Conservation (phyloP, 1,140 invertebrate genomes). For the Euwallacea similis region DNA sequence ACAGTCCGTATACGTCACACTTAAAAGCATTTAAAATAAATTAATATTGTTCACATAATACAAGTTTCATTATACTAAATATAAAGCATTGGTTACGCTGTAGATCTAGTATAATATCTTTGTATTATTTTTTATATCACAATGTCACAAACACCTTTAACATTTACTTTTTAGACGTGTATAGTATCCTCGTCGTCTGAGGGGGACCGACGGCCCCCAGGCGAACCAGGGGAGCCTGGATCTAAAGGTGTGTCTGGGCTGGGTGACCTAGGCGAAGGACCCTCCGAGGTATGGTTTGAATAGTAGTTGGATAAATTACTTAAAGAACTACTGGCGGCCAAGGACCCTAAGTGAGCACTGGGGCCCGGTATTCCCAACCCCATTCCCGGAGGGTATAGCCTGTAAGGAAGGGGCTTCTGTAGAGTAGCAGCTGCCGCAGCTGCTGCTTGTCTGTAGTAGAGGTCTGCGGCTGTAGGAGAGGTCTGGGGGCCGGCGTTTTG, state of each 20-base stretch:
- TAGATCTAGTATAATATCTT: conserved; percentile 29
- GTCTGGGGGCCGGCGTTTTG: conserved; percentile 61
- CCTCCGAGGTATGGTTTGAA: conserved; percentile 56
- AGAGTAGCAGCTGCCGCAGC: conserved; percentile 73
- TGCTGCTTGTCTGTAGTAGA: conserved; percentile 78
- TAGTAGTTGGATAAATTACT: conserved; percentile 65
- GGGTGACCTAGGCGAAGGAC: conserved; percentile 45
- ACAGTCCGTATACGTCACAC: conserved; percentile 33
- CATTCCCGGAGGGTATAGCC: conserved; percentile 68
- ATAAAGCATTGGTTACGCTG: no score
- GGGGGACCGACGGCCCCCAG: conserved; percentile 54
- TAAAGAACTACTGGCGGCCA: conserved; percentile 62
- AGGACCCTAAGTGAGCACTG: conserved; percentile 60
- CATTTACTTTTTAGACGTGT: conserved; percentile 48
- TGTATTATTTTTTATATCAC: conserved; percentile 46
- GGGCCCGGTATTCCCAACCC: conserved; percentile 64
- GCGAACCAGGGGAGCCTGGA: conserved; percentile 52
- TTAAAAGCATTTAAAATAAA: conserved; percentile 49
- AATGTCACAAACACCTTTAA: conserved; percentile 38
- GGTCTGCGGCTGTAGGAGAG: conserved; percentile 68
- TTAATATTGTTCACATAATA: conserved; percentile 44
- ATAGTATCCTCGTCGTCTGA: conserved; percentile 62
- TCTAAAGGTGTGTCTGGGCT: conserved; percentile 56
- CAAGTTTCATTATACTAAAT: not conserved
- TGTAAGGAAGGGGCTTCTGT: conserved; percentile 86